Evolutionary conservation across 2,113 vertebrate genomes (phyloP).

Genomic region (Herpailurus yagouaroundi): DNA sequence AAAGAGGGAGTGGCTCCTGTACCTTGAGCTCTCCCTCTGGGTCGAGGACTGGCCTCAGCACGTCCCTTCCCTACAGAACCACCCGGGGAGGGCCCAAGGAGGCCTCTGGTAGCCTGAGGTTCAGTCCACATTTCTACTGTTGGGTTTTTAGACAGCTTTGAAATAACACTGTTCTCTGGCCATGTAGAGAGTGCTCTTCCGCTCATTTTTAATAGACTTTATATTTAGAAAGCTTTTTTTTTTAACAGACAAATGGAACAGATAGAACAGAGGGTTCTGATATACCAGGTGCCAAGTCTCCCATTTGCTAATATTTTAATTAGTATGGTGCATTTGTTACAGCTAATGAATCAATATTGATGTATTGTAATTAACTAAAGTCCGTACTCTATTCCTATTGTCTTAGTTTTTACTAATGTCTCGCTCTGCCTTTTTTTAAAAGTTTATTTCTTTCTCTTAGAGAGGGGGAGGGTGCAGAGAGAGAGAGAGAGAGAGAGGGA

Average conservation of each 20-base stretch:
- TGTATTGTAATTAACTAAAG: background rate
- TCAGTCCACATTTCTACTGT: background rate
- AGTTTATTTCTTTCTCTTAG: too few species aligned
- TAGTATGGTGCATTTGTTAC: background rate
- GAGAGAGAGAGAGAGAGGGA: too few species aligned
- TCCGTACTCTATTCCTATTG: background rate
- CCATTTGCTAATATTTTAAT: background rate
- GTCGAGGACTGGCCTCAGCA: rapidly evolving
- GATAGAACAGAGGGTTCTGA: background rate
- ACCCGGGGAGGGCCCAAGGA: too few species aligned
- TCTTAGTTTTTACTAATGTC: background rate
- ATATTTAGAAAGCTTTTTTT: background rate
- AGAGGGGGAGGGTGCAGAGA: too few species aligned
- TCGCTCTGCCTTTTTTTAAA: background rate
- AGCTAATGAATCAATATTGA: background rate
- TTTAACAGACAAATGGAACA: background rate
- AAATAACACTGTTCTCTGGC: background rate
- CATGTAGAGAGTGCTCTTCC: rapidly evolving
- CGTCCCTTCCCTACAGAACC: too few species aligned
- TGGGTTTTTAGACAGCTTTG: background rate
- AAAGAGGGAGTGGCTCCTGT: background rate
- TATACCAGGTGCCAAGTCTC: background rate
- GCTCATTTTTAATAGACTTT: background rate
- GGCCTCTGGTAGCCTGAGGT: rapidly evolving
- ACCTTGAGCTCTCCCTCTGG: background rate